Base-by-base conservation (phyloP, 1,140 invertebrate species). In the Penaeus japonicus region DNA sequence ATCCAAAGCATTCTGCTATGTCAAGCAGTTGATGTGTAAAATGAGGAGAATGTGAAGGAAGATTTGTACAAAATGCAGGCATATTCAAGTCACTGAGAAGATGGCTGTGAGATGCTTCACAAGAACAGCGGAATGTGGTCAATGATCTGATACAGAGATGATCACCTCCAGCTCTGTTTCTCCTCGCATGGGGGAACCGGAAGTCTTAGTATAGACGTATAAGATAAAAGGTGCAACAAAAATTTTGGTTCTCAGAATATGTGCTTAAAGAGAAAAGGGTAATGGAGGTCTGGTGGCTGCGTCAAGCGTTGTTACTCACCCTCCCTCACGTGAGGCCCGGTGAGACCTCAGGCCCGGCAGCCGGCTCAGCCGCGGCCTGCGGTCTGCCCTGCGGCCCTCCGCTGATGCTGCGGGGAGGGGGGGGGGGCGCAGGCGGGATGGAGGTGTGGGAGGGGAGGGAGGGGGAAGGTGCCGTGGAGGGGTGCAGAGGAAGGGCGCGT, bases 1-100 rank as follows among this genome's bases (percentile, higher is more conserved):
- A 88, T 77, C 81, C 80, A 88, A 88, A 88, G 87, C 87, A 88
- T 88, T 88, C 87, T 88, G 87, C 87, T 88, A 83, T 80, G 27
- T 83, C 80, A 88, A 88, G 87, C 87, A 88, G 87, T 88, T 77
- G 80, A 83, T 59, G 87, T 88, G 87, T 32, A 83, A 84, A 88
- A 88, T 78, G 27, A 88, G 54, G 87, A 88, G 81, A 88, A 78
- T 73, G 87, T 88, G 73, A 88, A 88, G 80, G 62, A 78, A 88
- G 87, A 84, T 75, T 78, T 82, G 80, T 83, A 88, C 87, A 88
- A 86, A 82, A 88, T 88, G 80, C 87, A 88, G 80, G 87, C 87
- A 88, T 83, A 83, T 77, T 77, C 80, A 77, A 75, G 83, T 57
- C 73, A 77, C 24, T 77, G 73, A 77, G 20, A 32, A 86, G 27